These are phyloP conservation scores for Cheiracanthium punctorium DNA, from an alignment of 2,888 invertebrate genomes.

Conservation along the genomic window DNA sequence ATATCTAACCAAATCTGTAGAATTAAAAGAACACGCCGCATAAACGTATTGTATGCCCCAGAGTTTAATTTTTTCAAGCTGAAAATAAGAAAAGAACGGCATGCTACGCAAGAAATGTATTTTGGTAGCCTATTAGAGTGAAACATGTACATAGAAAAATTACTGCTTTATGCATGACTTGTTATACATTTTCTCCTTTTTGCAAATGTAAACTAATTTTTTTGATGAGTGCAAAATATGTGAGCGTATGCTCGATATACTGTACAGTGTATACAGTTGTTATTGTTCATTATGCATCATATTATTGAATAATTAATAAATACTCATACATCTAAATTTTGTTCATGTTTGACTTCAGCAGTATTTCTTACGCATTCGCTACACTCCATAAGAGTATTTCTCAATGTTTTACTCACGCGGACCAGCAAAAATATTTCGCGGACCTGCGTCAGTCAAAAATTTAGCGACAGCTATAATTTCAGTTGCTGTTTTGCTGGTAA, in stretches of 20 bases:
- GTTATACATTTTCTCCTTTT: slow-evolving; percentile 68
- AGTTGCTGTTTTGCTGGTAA: no score
- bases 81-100: not conserved
- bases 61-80: not conserved
- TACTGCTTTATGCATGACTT: slow-evolving; percentile 65
- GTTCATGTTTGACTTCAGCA: no score
- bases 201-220: slow-evolving; percentile 68
- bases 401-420: no score
- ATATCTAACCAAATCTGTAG: slow-evolving; percentile 2
- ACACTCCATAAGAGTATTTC: no score
- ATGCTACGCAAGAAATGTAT: slow-evolving; percentile 39
- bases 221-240: slow-evolving; percentile 68
- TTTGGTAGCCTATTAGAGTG: slow-evolving; percentile 59
- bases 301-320: slow-evolving; percentile 66
- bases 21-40: slow-evolving; percentile 35
- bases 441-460: no score
- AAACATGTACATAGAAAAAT: slow-evolving; percentile 62
- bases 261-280: slow-evolving; percentile 70
- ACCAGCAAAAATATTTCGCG: no score
- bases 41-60: slow-evolving; percentile 16
- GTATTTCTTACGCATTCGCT: no score
- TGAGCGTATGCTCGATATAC: slow-evolving; percentile 63
- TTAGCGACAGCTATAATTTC: no score
- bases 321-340: slow-evolving; percentile 56
- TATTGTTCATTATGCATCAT: slow-evolving; percentile 70